These are phyloP conservation scores for Dipodomys spectabilis DNA, from an alignment of 2,113 vertebrate species.

Conservation along the genomic window DNA sequence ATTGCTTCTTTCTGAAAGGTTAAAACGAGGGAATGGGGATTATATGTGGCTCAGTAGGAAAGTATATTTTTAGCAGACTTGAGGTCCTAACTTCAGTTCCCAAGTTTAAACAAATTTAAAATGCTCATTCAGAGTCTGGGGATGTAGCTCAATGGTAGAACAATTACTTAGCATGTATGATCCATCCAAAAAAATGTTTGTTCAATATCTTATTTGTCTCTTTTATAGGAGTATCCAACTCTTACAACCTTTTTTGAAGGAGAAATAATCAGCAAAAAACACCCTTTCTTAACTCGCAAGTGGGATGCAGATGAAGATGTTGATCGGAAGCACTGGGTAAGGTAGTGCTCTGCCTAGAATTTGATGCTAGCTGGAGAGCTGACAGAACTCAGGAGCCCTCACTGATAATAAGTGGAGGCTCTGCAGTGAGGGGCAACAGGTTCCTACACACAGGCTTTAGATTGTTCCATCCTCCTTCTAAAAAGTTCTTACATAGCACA, in stretches of 20 bases:
- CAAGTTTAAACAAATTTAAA: neutral
- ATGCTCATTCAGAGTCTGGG: neutral
- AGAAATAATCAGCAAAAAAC: constrained; percentile 97
- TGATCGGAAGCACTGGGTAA: constrained; percentile 98
- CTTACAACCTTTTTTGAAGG: constrained; percentile 99
- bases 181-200: neutral
- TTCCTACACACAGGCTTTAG: neutral
- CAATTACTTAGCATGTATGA: neutral
- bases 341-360: neutral
- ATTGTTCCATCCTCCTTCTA: neutral
- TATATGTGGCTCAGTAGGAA: neutral
- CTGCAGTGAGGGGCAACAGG: no score
- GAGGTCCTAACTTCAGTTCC: neutral
- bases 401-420: neutral
- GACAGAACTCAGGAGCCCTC: neutral
- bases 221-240: constrained; percentile 95
- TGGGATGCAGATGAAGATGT: constrained; percentile 99
- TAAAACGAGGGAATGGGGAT: neutral
- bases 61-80: neutral
- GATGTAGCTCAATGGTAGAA: neutral
- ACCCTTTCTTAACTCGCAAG: constrained; percentile 97
- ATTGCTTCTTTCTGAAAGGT: neutral
- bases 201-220: constrained; percentile 56
- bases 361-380: neutral
- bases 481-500: no score